These are phyloP conservation scores for Hypomesus transpacificus DNA, from an alignment of 2,113 vertebrate genomes.

Conservation along the genomic window DNA sequence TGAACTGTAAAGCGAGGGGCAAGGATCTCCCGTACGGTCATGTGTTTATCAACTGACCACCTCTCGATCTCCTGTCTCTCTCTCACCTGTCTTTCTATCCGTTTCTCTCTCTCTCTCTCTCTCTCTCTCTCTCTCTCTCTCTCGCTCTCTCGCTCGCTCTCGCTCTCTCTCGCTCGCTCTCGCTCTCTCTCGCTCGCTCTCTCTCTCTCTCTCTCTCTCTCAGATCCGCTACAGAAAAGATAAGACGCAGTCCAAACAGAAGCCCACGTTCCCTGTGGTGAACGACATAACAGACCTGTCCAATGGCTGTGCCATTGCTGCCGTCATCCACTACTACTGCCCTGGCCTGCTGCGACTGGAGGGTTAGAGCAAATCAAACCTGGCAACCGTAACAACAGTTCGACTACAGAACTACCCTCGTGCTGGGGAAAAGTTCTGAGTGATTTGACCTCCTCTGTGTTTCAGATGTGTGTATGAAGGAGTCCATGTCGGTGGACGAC, in stretches of 20 bases:
- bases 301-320: constrained; percentile 82
- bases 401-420: background rate
- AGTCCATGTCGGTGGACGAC: constrained; percentile 83
- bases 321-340: constrained; percentile 86
- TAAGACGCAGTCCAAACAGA: constrained; percentile 76
- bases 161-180: constrained; percentile 22
- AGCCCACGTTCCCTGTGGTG: constrained; percentile 79
- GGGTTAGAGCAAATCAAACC: constrained; percentile 66
- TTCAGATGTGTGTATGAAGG: constrained; percentile 82
- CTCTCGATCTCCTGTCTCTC: background rate
- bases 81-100: background rate
- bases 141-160: constrained; percentile 21
- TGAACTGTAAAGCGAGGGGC: background rate
- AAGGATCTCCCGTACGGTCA: background rate
- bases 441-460: background rate
- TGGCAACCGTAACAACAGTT: background rate
- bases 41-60: background rate
- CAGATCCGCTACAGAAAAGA: constrained; percentile 91
- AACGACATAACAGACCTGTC: constrained; percentile 81
- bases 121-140: constrained; percentile 29
- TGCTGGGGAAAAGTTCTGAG: too few species aligned
- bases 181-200: constrained; percentile 10
- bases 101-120: background rate
- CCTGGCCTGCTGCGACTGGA: constrained; percentile 82
- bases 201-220: constrained; percentile 24